These are phyloP conservation scores for Ara ararauna DNA, from an alignment of 2,797 vertebrate species.

Conservation along the genomic window DNA sequence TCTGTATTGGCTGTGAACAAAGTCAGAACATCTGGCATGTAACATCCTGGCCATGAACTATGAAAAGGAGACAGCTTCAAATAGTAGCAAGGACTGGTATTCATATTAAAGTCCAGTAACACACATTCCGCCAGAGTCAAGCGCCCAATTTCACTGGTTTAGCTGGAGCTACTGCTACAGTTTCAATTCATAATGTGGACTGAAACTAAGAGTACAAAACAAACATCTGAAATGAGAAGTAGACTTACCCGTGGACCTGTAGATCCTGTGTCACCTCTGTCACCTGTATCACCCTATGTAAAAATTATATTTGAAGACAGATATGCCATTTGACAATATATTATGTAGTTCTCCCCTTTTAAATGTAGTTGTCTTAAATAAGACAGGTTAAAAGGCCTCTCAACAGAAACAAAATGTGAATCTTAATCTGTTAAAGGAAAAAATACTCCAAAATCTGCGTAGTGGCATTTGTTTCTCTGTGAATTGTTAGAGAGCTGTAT, in stretches of 20 bases:
- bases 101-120: not conserved
- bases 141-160: not conserved
- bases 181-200: not conserved
- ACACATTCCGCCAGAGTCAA: not conserved
- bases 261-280: slow-evolving; percentile 88
- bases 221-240: not conserved
- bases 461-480: not conserved
- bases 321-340: not conserved
- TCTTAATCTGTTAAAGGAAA: not conserved
- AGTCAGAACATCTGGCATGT: not conserved
- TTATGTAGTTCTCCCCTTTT: not conserved
- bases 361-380: not conserved
- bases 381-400: not conserved
- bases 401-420: not conserved
- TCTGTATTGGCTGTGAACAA: not conserved
- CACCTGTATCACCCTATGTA: slow-evolving; percentile 90
- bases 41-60: not conserved
- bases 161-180: not conserved
- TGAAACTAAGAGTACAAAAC: not conserved
- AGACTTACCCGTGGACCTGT: slow-evolving; percentile 87
- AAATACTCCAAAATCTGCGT: not conserved
- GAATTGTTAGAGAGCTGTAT: not conserved
- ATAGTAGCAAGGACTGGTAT: not conserved
- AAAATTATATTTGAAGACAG: slow-evolving; percentile 17
- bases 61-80: not conserved